Percentiles rank a stretch among this genome's conserved stretches.
These are phyloP conservation scores for Ptychochromis oligacanthus DNA, from an alignment of 2,113 vertebrate species.

Conservation along the genomic window DNA sequence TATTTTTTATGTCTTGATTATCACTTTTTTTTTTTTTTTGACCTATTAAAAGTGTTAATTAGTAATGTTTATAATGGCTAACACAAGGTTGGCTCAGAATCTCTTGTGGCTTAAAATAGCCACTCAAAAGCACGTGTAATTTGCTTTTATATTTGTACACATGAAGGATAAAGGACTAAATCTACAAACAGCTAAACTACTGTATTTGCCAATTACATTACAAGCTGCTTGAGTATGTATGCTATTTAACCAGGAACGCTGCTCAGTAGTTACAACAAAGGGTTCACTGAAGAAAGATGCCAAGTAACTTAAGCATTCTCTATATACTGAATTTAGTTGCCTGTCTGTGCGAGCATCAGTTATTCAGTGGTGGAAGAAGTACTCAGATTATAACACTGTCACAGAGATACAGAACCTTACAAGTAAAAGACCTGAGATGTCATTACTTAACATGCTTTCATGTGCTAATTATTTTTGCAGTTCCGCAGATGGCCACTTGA, in stretches of 20 bases:
- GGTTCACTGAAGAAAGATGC: not conserved
- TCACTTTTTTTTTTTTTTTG: slow-evolving; percentile 6
- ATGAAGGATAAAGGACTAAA: not conserved
- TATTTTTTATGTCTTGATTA: not conserved
- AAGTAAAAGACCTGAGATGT: not conserved
- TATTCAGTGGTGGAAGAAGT: not conserved
- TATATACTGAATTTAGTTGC: not conserved
- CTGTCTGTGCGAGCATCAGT: not conserved
- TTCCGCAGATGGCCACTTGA: not conserved
- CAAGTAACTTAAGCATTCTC: not conserved
- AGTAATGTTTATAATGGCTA: not conserved
- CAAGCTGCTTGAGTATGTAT: not conserved
- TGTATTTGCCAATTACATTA: not conserved
- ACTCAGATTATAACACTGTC: not conserved
- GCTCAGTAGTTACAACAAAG: not conserved
- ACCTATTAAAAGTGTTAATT: not conserved
- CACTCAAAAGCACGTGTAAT: not conserved
- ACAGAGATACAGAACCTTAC: slow-evolving; percentile 1
- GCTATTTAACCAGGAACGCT: not conserved
- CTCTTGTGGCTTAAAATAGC: not conserved
- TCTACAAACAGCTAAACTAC: not conserved
- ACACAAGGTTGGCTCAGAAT: not conserved
- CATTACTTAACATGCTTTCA: not conserved
- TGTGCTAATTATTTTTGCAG: not conserved
- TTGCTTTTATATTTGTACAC: not conserved